These are phyloP conservation scores for Echinometra lucunter DNA, from an alignment of 53 echinoderm and acorn worm genomes.

Conservation along the genomic window DNA sequence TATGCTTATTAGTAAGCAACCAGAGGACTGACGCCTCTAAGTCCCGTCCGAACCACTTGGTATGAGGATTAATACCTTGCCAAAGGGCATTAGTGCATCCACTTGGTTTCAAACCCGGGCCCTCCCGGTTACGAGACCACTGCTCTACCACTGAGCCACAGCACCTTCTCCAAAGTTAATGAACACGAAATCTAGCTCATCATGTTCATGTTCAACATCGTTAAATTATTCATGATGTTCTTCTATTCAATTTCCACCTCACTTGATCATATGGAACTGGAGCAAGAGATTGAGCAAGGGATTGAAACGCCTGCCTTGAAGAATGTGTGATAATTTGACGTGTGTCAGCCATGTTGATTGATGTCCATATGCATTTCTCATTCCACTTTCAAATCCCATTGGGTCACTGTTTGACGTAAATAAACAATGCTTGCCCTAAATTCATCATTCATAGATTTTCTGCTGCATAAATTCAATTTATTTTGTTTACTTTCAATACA, in stretches of 20 bases:
- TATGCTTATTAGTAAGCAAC: too few relatives aligned
- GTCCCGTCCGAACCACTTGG: too few relatives aligned
- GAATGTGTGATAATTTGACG: constrained; percentile 16
- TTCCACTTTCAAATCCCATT: neutral
- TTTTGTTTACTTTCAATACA: neutral
- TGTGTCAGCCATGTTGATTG: neutral
- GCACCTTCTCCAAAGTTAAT: neutral
- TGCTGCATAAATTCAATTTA: neutral
- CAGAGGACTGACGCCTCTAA: too few relatives aligned
- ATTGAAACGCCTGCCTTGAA: neutral
- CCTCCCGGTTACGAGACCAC: too few relatives aligned
- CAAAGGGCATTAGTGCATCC: too few relatives aligned
- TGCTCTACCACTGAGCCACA: too few relatives aligned
- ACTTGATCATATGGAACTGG: neutral
- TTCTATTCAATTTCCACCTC: neutral
- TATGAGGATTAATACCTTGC: too few relatives aligned
- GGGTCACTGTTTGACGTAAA: neutral
- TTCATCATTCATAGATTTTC: constrained; percentile 22
- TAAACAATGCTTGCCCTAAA: constrained; percentile 15
- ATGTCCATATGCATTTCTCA: neutral
- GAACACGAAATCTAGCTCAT: neutral
- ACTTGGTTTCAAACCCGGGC: too few relatives aligned
- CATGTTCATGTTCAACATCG: neutral
- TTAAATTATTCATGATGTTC: neutral
- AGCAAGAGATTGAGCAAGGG: constrained; percentile 13